Conservation (phyloP, 2,888 invertebrate genomes). For the Polyploca ridens region DNA sequence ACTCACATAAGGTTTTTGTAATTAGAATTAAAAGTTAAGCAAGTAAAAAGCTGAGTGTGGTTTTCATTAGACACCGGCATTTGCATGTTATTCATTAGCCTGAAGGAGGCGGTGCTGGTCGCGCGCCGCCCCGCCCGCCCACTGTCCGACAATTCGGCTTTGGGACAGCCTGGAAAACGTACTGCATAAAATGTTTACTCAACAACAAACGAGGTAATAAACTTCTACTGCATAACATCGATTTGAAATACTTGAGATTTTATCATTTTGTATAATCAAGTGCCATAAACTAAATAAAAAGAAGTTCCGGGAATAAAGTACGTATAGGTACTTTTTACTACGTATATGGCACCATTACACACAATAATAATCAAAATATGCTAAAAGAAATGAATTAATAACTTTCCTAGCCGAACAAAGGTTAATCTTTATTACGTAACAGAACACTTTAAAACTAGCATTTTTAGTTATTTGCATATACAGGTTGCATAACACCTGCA, state of each 20-base stretch:
- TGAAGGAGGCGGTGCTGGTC: conserved; percentile 40
- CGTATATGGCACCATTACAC: no score
- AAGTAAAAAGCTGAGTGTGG: conserved; percentile 55
- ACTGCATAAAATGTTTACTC: not conserved
- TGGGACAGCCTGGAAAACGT: conserved; percentile 7
- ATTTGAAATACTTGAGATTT: no score
- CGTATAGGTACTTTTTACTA: no score
- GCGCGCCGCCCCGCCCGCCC: conserved; percentile 16
- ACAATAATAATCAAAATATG: no score
- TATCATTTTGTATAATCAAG: no score
- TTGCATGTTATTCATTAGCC: conserved; percentile 80
- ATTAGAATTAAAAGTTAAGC: conserved; percentile 43
- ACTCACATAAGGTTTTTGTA: conserved; percentile 1
- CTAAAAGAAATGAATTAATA: no score
- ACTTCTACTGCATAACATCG: not conserved
- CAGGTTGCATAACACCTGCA: conserved; percentile 4
- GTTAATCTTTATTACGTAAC: not conserved
- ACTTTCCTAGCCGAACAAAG: no score
- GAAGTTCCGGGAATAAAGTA: no score
- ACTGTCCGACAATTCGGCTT: not conserved
- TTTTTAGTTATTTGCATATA: conserved; percentile 1
- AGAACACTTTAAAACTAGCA: not conserved
- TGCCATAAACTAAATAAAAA: no score
- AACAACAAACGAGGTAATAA: not conserved
- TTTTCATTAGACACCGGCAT: conserved; percentile 73